Evolutionary conservation across 2,113 vertebrate genomes (phyloP), one percentile per base, ranked within the genome.

Genomic region (Callocephalon fimbriatum): DNA sequence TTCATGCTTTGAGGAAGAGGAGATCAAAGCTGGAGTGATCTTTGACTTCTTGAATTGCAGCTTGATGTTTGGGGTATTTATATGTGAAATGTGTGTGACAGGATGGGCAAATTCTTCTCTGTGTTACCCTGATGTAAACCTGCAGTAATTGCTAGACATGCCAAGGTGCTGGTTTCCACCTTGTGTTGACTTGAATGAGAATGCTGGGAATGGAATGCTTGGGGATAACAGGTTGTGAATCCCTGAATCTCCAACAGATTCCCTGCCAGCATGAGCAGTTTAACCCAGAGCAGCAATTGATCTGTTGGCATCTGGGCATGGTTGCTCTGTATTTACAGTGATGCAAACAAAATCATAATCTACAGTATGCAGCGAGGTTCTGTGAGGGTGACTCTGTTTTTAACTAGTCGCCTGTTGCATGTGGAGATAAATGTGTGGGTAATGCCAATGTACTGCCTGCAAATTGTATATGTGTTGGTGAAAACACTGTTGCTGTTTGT

Each of bases 401-500:
- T 35, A 56, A 32, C 47, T 32, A 17, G 65, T 53, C 21, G 13
- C 58, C 44, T 3, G 3, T 48, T 6, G 17, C 93, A 65, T 1
- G 4, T 53, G 72, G 88, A 83, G 92, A 93, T 83, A 87, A 86
- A 89, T 6, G 5, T 6, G 2, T 29, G 73, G 35, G 65, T 95
- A 63, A 92, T 74, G 75, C 71, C 75, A 88, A 25, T 47, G 59
- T 44, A 15, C 35, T 75, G 92, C 87, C 66, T 47, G 58, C 66
- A 87, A 77, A 95, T 93, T 93, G 73, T 54, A 82, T 0, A 3
- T 3, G 25, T 51, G 65, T 35, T 50, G 44, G 73, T 54, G 58
- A 61, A 89, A 97, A 58, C 18, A 0, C 88, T 54, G 91, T 77
- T 91, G 76, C 89, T 96, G 96, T 97, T 97, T 95, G 66, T 7